Evolutionary conservation across 2,888 invertebrate genomes (phyloP), one percentile per base, ranked within the genome.

Genomic region (Rhagophthalmus giganteus): DNA sequence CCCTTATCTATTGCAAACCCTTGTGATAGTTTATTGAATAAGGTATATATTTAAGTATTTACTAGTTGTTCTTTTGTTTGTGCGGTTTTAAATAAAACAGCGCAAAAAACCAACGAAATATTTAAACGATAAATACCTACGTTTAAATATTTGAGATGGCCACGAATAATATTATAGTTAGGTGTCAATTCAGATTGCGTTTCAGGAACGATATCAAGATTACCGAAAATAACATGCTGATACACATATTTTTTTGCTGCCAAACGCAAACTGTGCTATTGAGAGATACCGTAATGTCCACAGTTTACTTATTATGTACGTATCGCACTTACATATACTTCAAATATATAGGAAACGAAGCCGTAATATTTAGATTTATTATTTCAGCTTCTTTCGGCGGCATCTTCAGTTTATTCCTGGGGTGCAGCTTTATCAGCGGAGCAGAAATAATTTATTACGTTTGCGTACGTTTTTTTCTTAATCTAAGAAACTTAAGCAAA

Each of bases 331-430:
- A 34, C 7, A 44, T 8, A 39, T 25, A 24, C 11, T 24, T 24
- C 9, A 4, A 26, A 15, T 15, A 7, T 15, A 11, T 16, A 45
- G 34, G 31, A 30, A 30, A 42, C 9, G n/a, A n/a, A n/a, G n/a
- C n/a, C n/a, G n/a, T n/a, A n/a, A n/a, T n/a, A n/a, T n/a, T n/a
- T n/a, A n/a, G n/a, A n/a, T n/a, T n/a, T n/a, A n/a, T n/a, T n/a
- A 9, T 73, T 74, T 46, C 52, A 76, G 76, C 75, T 2, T 74
- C 75, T 1, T 67, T 76, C 49, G 75, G 76, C 8, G 76, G 74
- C 38, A 71, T 75, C n/a, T 76, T 75, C 55, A 74, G 72, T 20
- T 62, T 76, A 13, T 75, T 74, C 51, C 57, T 76, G 28, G 76
- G 75, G 2, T 73, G 74, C 59, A 74, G 75, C 55, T 68, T 76